Base-by-base conservation (phyloP, 2,113 vertebrate species). In the Lanius collurio region DNA sequence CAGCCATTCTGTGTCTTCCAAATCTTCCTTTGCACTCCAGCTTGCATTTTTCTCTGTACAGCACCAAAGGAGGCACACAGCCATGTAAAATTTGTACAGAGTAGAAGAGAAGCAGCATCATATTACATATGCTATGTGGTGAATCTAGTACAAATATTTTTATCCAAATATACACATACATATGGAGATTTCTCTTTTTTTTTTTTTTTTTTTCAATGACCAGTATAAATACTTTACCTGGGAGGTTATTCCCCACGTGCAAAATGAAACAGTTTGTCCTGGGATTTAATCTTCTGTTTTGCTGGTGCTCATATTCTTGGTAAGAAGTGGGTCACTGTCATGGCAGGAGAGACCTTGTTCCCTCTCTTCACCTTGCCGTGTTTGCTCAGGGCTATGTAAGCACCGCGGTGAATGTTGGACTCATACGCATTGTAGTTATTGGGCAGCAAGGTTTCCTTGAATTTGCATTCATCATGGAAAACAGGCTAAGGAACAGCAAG, bases 361-460 rank as follows among this genome's bases (percentile, higher is more conserved):
- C 99, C 99, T 94, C 98, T 98, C 97, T 99, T 99, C 77, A 98
- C 97, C 57, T 98, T 98, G 93, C 99, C 99, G 0, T 99, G 97
- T 97, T 99, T 99, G 98, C 99, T 99, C 95, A 99, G 98, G 4
- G 99, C 99, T 10, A 99, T 98, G 97, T 99, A 99, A 92, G 97
- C 98, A 18, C 99, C 98, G 35, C 79, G 95, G 97, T 99, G 98
- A 47, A 92, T 76, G 57, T 98, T 97, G 39, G 99, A 99, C 97
- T 99, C 99, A 2, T 99, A 99, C 11, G 99, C 99, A 1, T 99
- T 99, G 98, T 99, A 99, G 97, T 99, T 99, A 95, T 99, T 99
- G 30, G 99, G 97, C 94, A 99, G 98, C 96, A 99, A 95, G 18
- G 97, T 99, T 98, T 99, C 99, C 96, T 97, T 98, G 98, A 99